These are phyloP conservation scores for Prionailurus bengalensis DNA, from an alignment of 2,113 vertebrate species.

Conservation along the genomic window DNA sequence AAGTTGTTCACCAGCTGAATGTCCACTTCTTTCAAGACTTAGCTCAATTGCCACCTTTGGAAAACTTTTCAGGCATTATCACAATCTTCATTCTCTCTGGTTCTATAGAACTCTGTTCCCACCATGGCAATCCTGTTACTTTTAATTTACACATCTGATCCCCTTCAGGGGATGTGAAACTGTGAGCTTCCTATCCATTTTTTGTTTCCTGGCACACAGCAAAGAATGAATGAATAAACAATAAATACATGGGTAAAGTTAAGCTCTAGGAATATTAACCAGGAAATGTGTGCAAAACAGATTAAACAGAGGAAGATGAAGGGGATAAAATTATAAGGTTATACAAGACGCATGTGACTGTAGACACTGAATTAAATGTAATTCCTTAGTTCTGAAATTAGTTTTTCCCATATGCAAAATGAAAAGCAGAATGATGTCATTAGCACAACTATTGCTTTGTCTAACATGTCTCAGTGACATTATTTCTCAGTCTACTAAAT, in stretches of 20 bases:
- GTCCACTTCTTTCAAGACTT: neutral
- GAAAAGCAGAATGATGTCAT: neutral
- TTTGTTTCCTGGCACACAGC: neutral
- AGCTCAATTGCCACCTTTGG: neutral
- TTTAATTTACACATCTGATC: neutral
- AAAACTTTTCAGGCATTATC: neutral
- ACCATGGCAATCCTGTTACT: neutral
- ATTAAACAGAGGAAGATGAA: neutral
- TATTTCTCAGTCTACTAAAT: neutral
- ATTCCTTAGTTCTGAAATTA: conserved; percentile 28
- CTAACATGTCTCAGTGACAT: neutral
- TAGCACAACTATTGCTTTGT: neutral
- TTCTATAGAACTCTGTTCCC: neutral
- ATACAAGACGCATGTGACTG: neutral
- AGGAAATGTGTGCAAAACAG: neutral
- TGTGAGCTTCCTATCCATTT: neutral
- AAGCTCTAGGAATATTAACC: neutral
- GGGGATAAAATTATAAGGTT: neutral
- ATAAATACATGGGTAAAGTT: neutral
- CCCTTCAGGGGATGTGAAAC: neutral
- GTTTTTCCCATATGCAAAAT: neutral
- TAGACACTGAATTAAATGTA: neutral
- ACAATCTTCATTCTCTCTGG: neutral
- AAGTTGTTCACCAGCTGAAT: neutral
- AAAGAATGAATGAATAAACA: neutral